Conservation (phyloP, 1,140 invertebrate genomes). For the Drosophila erecta region DNA sequence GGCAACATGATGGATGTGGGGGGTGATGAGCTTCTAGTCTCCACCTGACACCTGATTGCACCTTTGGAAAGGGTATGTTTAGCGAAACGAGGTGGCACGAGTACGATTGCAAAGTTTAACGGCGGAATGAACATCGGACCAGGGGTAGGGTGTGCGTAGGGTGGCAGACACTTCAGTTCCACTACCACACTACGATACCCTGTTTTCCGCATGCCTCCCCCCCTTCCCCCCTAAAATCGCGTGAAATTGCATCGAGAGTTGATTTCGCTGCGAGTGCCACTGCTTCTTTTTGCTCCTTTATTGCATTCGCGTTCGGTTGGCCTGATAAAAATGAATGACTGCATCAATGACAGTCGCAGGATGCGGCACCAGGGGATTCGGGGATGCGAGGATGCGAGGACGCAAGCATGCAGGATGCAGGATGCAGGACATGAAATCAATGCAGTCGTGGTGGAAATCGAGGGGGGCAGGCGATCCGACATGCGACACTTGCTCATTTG, state of each 20-base stretch:
- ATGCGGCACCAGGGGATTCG: slow-evolving; percentile 15
- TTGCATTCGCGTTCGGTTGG: slow-evolving; percentile 65
- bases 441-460: slow-evolving; percentile 19
- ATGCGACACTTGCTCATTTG: slow-evolving; percentile 75
- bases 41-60: neutral
- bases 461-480: slow-evolving; percentile 25
- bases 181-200: slow-evolving; percentile 15
- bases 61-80: slow-evolving; percentile 5
- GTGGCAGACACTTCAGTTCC: slow-evolving; percentile 45
- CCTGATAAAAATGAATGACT: slow-evolving; percentile 76
- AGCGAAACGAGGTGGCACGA: slow-evolving; percentile 1
- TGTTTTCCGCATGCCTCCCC: no score
- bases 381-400: neutral
- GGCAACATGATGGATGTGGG: neutral
- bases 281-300: slow-evolving; percentile 44
- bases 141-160: slow-evolving; percentile 25
- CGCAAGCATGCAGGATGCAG: slow-evolving; percentile 1
- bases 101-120: slow-evolving; percentile 43
- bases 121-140: slow-evolving; percentile 34
- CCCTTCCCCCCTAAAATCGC: slow-evolving; percentile 5
- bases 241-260: slow-evolving; percentile 65
- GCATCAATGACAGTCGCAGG: slow-evolving; percentile 59
- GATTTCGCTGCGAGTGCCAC: slow-evolving; percentile 50
- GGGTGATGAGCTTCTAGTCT: no score
- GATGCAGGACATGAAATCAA: slow-evolving; percentile 44